Evolutionary conservation across 2,888 invertebrate genomes (phyloP), one percentile per base, ranked within the genome.

Genomic region (Priocnemis perturbator): DNA sequence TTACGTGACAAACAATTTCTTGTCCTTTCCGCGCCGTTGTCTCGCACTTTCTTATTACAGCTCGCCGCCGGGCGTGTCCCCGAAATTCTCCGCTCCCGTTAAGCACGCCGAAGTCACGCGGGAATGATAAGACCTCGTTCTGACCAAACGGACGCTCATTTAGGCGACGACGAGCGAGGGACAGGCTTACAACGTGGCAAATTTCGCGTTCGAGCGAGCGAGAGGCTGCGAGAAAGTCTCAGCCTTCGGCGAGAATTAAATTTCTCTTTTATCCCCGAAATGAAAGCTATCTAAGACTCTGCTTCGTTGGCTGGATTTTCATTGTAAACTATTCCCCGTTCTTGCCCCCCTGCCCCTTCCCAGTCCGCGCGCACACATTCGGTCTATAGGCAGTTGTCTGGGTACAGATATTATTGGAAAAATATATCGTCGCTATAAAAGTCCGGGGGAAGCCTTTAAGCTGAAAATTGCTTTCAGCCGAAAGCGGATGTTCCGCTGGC

Each of bases 1-100:
- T 83, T 82, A 77, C 75, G 68, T 72, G 76, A 79, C 80, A 79
- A 81, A 81, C 79, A 74, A 79, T 77, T 81, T 78, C 78, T 77
- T 81, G 68, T 50, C 65, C 60, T 52, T 57, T 60, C 68, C 52
- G n/a, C 50, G 37, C 60, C 23, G 57, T 55, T 68, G 57, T 62
- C 66, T 75, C 63, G 67, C 73, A 62, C 53, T 65, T 77, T 74
- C 69, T 71, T 69, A 69, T 67, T 60, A 57, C 59, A 48, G 17
- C 55, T n/a, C 53, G 55, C 56, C 47, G 69, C 45, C 63, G 55
- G 45, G 50, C 30, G 62, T 60, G 52, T 62, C 45, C 26, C 45
- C 52, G 15, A 20, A 71, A 59, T 71, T 73, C 60, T 21, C 45
- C 48, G 64, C 58, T 30, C 19, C 60, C 57, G 57, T 76, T 74